Base-by-base conservation (phyloP, 1,140 invertebrate genomes). In the Atta cephalotes region DNA sequence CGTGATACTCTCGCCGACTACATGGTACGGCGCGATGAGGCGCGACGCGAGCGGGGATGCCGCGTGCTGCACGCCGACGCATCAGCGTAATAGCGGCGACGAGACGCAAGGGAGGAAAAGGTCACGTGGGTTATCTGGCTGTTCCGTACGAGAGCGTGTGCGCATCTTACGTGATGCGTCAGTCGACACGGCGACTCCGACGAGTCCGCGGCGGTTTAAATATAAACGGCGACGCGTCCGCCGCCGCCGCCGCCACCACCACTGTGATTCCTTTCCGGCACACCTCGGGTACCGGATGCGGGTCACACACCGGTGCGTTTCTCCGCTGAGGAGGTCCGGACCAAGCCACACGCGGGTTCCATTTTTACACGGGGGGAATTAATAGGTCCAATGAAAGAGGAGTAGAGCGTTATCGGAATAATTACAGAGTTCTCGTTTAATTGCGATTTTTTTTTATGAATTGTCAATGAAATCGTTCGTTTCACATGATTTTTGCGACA, bases 121-220 rank as follows among this genome's bases (percentile, higher is more conserved):
- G 92, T 94, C 93, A 92, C 91, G 91, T 93, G 91, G 92, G 90
- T 93, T 93, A 92, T 94, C 93, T 92, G 90, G 78, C 70, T 88
- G 87, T 90, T 92, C 86, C 90, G 90, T 89, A 88, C 82, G 79
- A 88, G 60, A 84, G 65, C 80, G 88, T 85, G 81, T 90, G 91
- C 93, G 91, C 92, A 88, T 92, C 92, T 92, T 91, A 92, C 89
- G 87, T 92, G 92, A 68, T 91, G 92, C 91, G 92, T 85, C 89
- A 91, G 92, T 91, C 91, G 91, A 84, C 85, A 86, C 89, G 72
- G 85, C 89, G 90, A 91, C 89, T 92, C 71, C 82, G 87, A 85
- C 86, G 79, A 90, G 85, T 68, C 28, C 86, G 85, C 81, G 88
- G 51, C 31, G 51, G 92, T 93, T 93, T 92, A 93, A 93, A 94